Evolutionary conservation across 2,888 invertebrate species (phyloP), one percentile per base, ranked within the genome.

Genomic region (Artemia sinica): DNA sequence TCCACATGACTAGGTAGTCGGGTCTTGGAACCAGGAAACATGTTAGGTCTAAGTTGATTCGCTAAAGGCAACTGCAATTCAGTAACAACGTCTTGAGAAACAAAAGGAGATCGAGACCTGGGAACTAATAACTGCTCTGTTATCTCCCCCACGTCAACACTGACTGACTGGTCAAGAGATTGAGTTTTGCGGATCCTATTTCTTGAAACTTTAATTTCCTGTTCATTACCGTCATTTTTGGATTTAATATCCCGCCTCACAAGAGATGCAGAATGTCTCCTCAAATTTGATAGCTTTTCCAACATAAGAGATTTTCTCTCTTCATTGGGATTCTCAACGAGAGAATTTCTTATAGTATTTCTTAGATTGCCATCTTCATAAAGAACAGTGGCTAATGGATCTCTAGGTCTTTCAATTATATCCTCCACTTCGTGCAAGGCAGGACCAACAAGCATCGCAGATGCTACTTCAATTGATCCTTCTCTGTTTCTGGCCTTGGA

Each of bases 171-270:
- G 63, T 58, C 63, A 58, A 58, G 63, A 58, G 63, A 58, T 28
- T 58, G 63, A 28, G 12, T 11, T 10, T 58, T 58, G 8, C n/a
- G 28, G 63, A 58, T 28, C 28, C 63, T n/a, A 28, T 10, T 10
- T 58, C 63, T 58, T n/a, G 63, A 58, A 58, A 58, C 28, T 58
- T 58, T 8, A 8, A 11, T 58, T 58, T 58, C 63, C 28, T 58
- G 63, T n/a, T 11, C 28, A 9, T 10, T 28, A 8, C 8, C 14
- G 28, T 58, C 28, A 58, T 58, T 58, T 28, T 28, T 58, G 10
- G 63, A 58, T 41, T 41, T 41, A 41, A 41, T 41, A 58, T 18
- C 14, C 28, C 63, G 63, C 63, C 63, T 10, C 8, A 58, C 14
- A n/a, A 28, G 28, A 2, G 28, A 58, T 9, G 14, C 14, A 1